Base-by-base conservation (phyloP, 2,113 vertebrate species). In the Recurvirostra avosetta region DNA sequence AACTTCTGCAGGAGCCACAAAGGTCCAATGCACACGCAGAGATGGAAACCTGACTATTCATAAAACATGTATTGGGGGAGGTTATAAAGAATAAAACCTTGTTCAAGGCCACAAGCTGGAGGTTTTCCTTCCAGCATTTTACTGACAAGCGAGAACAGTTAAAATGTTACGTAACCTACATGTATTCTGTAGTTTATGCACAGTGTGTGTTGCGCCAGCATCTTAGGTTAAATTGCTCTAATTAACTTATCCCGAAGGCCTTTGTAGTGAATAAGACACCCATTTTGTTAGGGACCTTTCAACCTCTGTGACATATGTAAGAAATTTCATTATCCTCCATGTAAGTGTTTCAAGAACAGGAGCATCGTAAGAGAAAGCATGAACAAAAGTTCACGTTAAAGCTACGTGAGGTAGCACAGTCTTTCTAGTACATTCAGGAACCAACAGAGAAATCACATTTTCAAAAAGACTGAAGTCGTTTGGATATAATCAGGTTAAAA, bases 161-260 rank as follows among this genome's bases (percentile, higher is more conserved):
- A 38, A 27, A 61, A 23, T 4, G 3, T 3, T 52, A 25, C 15
- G 34, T 10, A 43, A 40, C 27, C 0, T 1, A 23, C 3, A 59
- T 0, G 0, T 53, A 3, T 27, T 21, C 17, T 4, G 15, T 15
- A 34, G 15, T 62, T 66, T 43, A n/a, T 5, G 8, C 38, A 41
- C n/a, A 22, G 10, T 8, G 5, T 22, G 5, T n/a, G 7, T 45
- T 78, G 22, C n/a, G 63, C 29, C 12, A 75, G 4, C 12, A 30
- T 12, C 43, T 59, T 56, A 14, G 3, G 9, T 30, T 66, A 49
- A 49, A 87, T 41, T 49, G 47, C 26, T 92, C 20, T 55, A 82
- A 78, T 88, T 62, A 92, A 63, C 25, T 90, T 41, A 58, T 38
- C 29, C 32, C 52, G 63, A 78, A 71, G 19, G 26, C 22, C 70